Conservation (phyloP, 2,797 vertebrate species). For the Coccyzus lansbergi region DNA sequence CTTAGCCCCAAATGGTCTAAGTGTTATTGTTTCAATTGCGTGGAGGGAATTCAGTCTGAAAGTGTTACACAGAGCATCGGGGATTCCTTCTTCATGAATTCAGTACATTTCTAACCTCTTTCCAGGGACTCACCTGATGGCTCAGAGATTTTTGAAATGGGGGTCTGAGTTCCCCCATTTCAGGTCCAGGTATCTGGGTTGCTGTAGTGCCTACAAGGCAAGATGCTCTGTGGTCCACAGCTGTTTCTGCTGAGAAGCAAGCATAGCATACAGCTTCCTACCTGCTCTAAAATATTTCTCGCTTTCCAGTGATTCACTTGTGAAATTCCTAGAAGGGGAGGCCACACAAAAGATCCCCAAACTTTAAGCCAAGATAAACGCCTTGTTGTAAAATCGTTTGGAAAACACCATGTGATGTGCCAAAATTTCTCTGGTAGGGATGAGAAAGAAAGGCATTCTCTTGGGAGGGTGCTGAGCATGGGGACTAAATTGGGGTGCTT, state of each 20-base stretch:
- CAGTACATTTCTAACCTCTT: background rate
- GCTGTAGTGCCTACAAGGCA: background rate
- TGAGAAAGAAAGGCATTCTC: background rate
- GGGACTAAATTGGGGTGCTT: rapidly evolving
- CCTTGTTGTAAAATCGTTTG: background rate
- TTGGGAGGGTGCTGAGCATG: background rate
- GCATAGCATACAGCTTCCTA: background rate
- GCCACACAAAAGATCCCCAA: background rate
- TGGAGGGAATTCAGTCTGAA: slow-evolving; percentile 1
- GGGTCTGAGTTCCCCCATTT: rapidly evolving
- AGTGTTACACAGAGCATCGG: background rate
- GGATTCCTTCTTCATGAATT: background rate
- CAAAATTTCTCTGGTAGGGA: background rate
- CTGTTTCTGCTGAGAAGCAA: background rate
- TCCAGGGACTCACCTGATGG: background rate
- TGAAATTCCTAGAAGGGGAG: slow-evolving; percentile 20
- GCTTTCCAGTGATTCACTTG: background rate
- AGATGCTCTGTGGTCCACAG: background rate
- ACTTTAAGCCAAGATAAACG: background rate
- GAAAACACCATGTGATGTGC: background rate
- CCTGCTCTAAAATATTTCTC: background rate
- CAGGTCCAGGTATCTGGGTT: background rate
- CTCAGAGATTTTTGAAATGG: background rate
- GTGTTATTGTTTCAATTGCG: slow-evolving; percentile 52
- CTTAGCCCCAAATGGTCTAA: slow-evolving; percentile 55